Percentiles rank a stretch among this genome's conserved stretches.
These are phyloP conservation scores for Heliconius himera DNA, from an alignment of 1,140 invertebrate species.

Conservation along the genomic window DNA sequence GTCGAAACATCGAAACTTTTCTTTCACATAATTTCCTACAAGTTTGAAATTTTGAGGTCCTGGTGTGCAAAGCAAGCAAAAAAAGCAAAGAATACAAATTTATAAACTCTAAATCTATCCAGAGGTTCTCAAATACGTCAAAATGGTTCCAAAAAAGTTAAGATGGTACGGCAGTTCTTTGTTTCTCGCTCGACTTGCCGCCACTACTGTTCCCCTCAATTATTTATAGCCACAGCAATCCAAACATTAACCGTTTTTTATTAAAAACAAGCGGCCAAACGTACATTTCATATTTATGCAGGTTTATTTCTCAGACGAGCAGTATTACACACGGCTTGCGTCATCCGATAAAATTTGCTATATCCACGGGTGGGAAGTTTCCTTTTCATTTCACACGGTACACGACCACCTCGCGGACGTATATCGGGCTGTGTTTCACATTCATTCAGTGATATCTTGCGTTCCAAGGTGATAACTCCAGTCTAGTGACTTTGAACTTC, in stretches of 20 bases:
- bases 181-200: too few relatives aligned
- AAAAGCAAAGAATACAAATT: too few relatives aligned
- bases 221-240: background rate
- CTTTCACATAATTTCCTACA: too few relatives aligned
- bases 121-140: too few relatives aligned
- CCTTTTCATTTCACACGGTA: slow-evolving; percentile 12
- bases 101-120: too few relatives aligned
- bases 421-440: background rate
- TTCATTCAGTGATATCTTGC: background rate
- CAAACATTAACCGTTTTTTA: background rate
- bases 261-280: background rate
- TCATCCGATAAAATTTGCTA: slow-evolving; percentile 17
- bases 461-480: background rate
- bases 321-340: slow-evolving; percentile 14
- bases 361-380: slow-evolving; percentile 7
- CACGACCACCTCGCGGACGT: background rate
- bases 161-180: too few relatives aligned
- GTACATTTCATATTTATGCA: background rate
- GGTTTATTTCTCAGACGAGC: background rate
- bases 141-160: too few relatives aligned
- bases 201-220: too few relatives aligned
- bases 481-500: slow-evolving; percentile 10
- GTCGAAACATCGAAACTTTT: too few relatives aligned
- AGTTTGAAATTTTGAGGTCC: too few relatives aligned
- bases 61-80: too few relatives aligned